Evolutionary conservation across 2,797 vertebrate genomes (phyloP).

Genomic region (Danio aesculapii): DNA sequence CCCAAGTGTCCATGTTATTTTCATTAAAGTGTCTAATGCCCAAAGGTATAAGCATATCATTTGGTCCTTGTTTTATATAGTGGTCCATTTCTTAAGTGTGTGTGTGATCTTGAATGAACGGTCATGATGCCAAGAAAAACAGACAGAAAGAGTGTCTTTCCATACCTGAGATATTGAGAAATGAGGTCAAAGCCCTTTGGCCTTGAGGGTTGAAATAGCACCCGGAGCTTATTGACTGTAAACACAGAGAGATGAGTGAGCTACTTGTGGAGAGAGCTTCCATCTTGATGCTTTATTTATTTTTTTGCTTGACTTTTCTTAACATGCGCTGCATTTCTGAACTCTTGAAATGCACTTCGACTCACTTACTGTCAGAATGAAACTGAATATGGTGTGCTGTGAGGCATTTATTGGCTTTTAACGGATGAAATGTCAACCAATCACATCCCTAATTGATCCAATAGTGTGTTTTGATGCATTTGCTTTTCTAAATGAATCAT

Average conservation of each 20-base stretch:
- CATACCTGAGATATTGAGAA: conserved; percentile 36
- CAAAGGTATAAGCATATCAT: too few species aligned
- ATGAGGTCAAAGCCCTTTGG: conserved; percentile 51
- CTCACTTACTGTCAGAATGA: conserved; percentile 65
- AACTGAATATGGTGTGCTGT: conserved; percentile 71
- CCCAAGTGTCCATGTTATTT: too few species aligned
- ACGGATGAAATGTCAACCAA: conserved; percentile 78
- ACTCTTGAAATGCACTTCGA: conserved; percentile 18
- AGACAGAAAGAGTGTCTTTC: conserved; percentile 23
- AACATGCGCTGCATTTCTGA: not conserved
- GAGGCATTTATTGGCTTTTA: conserved; percentile 77
- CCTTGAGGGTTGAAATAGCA: conserved; percentile 45
- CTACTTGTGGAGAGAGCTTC: conserved; percentile 35
- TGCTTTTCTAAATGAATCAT: conserved; percentile 63
- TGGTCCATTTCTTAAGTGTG: too few species aligned
- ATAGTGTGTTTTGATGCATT: conserved; percentile 72
- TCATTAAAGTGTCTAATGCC: too few species aligned
- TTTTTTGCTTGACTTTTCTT: not conserved
- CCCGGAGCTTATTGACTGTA: conserved; percentile 60
- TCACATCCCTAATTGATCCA: conserved; percentile 67
- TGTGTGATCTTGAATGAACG: not conserved
- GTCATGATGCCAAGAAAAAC: conserved; percentile 13
- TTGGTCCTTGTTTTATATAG: too few species aligned
- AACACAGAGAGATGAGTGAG: conserved; percentile 61
- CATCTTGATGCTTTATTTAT: not conserved